Evolutionary conservation across 2,113 vertebrate genomes (phyloP).

Genomic region (Lontra canadensis): DNA sequence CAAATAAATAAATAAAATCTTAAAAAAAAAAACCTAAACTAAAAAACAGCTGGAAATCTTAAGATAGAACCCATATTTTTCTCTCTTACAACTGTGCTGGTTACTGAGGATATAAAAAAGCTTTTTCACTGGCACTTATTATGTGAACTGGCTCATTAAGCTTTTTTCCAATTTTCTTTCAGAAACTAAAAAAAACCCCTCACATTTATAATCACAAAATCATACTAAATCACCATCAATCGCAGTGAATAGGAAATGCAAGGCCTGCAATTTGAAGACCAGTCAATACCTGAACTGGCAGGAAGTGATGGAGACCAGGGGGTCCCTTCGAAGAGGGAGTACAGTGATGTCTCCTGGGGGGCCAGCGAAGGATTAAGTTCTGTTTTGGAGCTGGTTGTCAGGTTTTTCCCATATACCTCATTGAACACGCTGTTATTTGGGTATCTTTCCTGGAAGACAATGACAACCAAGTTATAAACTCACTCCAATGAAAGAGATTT

Average conservation of each 20-base stretch:
- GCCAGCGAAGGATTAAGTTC: constrained; percentile 87
- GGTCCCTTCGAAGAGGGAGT: constrained; percentile 97
- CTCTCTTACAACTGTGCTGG: not conserved
- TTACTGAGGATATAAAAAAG: not conserved
- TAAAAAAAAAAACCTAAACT: too few relatives aligned
- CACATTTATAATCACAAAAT: not conserved
- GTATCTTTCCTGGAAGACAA: constrained; percentile 90
- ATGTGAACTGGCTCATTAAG: not conserved
- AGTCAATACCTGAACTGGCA: constrained; percentile 94
- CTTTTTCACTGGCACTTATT: not conserved
- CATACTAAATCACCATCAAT: not conserved
- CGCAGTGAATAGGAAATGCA: not conserved
- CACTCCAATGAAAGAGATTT: not conserved
- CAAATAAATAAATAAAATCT: too few relatives aligned
- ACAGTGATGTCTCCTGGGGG: constrained; percentile 96
- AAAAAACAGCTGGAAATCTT: not conserved
- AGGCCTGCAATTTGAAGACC: not conserved
- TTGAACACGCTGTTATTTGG: constrained; percentile 97
- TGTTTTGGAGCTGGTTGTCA: constrained; percentile 90
- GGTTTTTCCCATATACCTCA: constrained; percentile 95
- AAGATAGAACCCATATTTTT: not conserved
- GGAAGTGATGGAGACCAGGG: constrained; percentile 98
- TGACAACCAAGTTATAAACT: not conserved
- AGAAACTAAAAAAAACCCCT: not conserved
- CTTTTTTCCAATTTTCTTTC: not conserved